These are phyloP conservation scores for Charanyca ferruginea DNA, from an alignment of 2,888 invertebrate species.

Conservation along the genomic window DNA sequence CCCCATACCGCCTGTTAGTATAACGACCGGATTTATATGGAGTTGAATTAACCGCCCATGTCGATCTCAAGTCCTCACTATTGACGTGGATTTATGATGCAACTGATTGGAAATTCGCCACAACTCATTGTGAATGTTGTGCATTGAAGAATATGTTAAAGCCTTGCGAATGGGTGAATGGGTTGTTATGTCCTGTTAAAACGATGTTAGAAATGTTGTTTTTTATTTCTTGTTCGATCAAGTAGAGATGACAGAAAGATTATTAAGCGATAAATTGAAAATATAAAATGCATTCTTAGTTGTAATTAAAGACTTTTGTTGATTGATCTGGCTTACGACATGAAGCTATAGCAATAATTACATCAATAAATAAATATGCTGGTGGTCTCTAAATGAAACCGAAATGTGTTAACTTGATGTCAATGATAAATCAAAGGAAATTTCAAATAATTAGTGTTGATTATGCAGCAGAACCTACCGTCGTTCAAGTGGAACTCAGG, in stretches of 20 bases:
- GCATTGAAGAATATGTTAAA: conserved; percentile 67
- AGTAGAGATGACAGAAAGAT: not conserved
- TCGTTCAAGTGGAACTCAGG: too few relatives aligned
- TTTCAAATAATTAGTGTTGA: not conserved
- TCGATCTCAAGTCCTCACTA: conserved; percentile 53
- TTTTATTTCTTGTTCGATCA: not conserved
- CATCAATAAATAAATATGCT: not conserved
- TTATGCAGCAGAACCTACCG: too few relatives aligned
- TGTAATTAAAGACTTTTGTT: not conserved
- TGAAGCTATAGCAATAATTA: not conserved
- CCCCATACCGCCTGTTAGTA: conserved; percentile 53
- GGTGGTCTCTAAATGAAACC: not conserved
- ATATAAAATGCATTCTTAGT: not conserved
- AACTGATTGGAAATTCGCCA: conserved; percentile 74
- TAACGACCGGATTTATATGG: conserved; percentile 66
- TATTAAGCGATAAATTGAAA: not conserved
- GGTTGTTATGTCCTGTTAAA: conserved; percentile 20
- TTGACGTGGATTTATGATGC: conserved; percentile 76
- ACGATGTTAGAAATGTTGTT: conserved; percentile 16
- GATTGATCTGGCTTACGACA: not conserved
- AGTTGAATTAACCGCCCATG: conserved; percentile 73
- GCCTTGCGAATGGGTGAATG: conserved; percentile 44
- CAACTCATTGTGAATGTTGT: conserved; percentile 63
- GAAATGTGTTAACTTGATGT: not conserved
- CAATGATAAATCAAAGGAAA: not conserved